A percentile compares a stretch with the other conserved stretches of the same genome.
Conservation (phyloP, 2,113 vertebrate genomes). For the Tringa solitaria region DNA sequence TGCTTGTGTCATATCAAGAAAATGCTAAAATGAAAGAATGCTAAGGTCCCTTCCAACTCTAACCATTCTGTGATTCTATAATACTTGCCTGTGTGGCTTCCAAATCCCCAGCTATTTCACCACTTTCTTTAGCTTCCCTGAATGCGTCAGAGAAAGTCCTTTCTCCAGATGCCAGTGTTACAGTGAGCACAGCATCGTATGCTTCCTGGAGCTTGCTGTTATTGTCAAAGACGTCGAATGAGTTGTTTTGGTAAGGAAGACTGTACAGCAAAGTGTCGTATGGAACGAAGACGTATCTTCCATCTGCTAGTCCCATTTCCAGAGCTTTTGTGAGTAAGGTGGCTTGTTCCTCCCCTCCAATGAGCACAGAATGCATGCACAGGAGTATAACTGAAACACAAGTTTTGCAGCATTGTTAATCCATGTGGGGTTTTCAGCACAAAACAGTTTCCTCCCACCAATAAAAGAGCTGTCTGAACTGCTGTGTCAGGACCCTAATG, state of each 20-base stretch:
- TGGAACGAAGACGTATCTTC: slow-evolving; percentile 86
- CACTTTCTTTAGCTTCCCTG: slow-evolving; percentile 67
- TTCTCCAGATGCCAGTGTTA: slow-evolving; percentile 85
- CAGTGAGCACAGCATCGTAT: slow-evolving; percentile 88
- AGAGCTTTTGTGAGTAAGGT: slow-evolving; percentile 83
- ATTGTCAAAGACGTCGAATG: slow-evolving; percentile 77
- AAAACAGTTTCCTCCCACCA: neutral
- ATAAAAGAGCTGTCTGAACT: neutral
- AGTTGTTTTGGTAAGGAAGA: slow-evolving; percentile 82
- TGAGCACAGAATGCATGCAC: slow-evolving; percentile 90
- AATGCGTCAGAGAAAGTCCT: slow-evolving; percentile 85
- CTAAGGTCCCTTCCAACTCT: neutral
- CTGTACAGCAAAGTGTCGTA: slow-evolving; percentile 90
- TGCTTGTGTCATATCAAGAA: neutral
- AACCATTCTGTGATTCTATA: no score
- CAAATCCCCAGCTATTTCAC: slow-evolving; percentile 71
- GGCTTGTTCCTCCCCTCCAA: slow-evolving; percentile 84
- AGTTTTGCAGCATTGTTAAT: neutral
- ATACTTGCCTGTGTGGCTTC: slow-evolving; percentile 67
- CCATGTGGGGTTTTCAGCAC: neutral
- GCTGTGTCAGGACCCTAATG: no score
- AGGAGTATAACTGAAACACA: slow-evolving; percentile 85
- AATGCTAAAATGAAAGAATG: neutral
- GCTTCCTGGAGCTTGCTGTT: slow-evolving; percentile 80
- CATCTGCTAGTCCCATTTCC: slow-evolving; percentile 85